Base-by-base conservation (phyloP, 2,888 invertebrate genomes). In the Agrilus biguttatus region DNA sequence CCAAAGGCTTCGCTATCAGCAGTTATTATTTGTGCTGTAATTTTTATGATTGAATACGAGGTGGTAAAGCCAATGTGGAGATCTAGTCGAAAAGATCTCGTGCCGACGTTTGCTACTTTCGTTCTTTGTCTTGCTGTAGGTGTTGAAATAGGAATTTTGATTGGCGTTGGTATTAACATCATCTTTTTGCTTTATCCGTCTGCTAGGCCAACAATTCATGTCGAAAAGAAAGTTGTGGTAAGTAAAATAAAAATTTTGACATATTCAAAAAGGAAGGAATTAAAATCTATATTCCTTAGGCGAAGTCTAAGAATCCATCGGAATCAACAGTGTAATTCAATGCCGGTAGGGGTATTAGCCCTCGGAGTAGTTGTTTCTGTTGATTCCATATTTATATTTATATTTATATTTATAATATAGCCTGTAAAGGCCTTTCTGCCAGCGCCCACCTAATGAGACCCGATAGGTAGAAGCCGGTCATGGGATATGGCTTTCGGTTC, bases 11-110 rank as follows among this genome's bases (percentile, higher is more conserved):
- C 90, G 0, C 68, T 95, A 14, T 89, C 90, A 33, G 89, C 91
- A 3, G 91, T 95, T 37, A 92, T 95, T 47, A 92, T 95, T 51
- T 86, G 88, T 60, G 93, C 95, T 51, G 93, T 95, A 47, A 82
- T 93, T 62, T 89, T 88, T 66, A 91, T 91, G 90, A 88, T 91
- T 56, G 90, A 91, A 65, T 89, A 87, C 62, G 86, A 87, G 70
- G 83, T 85, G 38, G 79, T 88, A 1, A 83, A 83, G 54, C 83
- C 87, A 0, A 80, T 88, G 76, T 89, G 88, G 88, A 75, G 78
- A 12, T 85, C 86, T 1, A 81, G 82, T 47, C 79, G 83, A 49
- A 75, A 79, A 51, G 91, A 91, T 51, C 71, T 87, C 49, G 73
- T 86, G 3, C 86, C 90, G 0, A 84, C 88, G 46, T 73, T 80